Conservation (phyloP, 2,888 invertebrate species). For the Tipula vernalis region DNA sequence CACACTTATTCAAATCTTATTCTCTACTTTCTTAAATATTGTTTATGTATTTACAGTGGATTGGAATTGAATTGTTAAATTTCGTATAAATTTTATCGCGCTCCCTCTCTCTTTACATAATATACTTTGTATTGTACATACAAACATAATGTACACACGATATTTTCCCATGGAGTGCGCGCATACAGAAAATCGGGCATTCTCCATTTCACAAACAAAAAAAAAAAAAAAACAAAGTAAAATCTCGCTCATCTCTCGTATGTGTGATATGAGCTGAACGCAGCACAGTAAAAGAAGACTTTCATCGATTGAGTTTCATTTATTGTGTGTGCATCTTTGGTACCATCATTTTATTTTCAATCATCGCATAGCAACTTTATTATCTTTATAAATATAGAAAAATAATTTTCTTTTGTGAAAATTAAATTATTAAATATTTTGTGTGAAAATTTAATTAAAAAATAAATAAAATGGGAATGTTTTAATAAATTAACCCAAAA, state of each 20-base stretch:
- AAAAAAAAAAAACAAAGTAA: neutral
- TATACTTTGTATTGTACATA: too few relatives aligned
- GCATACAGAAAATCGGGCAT: neutral
- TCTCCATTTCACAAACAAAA: neutral
- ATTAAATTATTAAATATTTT: neutral
- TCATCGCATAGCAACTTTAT: neutral
- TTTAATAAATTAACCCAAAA: neutral
- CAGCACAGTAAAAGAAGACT: neutral
- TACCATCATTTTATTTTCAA: neutral
- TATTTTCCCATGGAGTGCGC: neutral
- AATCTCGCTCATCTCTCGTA: neutral
- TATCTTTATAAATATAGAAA: neutral
- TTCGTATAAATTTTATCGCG: too few relatives aligned
- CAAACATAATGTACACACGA: neutral
- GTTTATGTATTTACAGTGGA: neutral
- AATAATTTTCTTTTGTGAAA: neutral
- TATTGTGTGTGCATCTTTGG: slow-evolving; percentile 4
- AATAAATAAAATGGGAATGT: neutral
- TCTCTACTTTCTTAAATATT: neutral
- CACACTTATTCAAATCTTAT: neutral
- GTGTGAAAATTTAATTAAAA: neutral
- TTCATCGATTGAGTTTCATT: neutral
- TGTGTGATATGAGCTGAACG: neutral
- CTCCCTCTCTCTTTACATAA: too few relatives aligned
- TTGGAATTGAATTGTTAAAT: neutral